phyloP scores from a whole-genome alignment of 2,113 vertebrate species.

The Charina bottae region DNA sequence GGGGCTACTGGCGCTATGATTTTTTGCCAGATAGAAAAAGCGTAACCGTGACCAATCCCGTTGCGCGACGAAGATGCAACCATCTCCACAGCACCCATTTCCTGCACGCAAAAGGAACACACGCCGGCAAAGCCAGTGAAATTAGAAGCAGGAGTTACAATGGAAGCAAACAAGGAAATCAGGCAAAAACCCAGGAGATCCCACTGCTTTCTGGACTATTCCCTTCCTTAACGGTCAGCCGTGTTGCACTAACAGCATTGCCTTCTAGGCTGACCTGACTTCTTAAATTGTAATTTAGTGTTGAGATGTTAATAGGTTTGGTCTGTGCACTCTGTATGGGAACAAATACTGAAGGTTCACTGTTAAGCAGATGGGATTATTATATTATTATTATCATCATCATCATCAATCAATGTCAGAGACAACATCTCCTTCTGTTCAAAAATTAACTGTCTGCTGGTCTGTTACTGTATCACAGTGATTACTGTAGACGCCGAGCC shows the following conservation, averaged over 20 bases:
- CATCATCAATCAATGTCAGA: background rate
- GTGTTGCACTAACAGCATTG: slow-evolving; percentile 60
- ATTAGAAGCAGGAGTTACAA: slow-evolving; percentile 12
- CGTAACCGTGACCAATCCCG: slow-evolving; percentile 21
- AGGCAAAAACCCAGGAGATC: slow-evolving; percentile 31
- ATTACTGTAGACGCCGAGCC: background rate
- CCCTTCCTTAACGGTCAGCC: slow-evolving; percentile 69
- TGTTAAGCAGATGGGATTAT: slow-evolving; percentile 11
- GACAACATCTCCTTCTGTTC: background rate
- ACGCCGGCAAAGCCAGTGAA: slow-evolving; percentile 46
- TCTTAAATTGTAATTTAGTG: slow-evolving; percentile 33
- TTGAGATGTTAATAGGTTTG: background rate
- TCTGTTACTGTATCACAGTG: background rate
- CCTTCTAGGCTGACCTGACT: slow-evolving; percentile 64
- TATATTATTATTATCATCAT: background rate
- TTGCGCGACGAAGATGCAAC: slow-evolving; percentile 14
- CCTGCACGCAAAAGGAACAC: slow-evolving; percentile 40
- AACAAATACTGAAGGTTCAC: background rate
- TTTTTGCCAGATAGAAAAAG: slow-evolving; percentile 47
- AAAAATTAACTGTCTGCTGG: slow-evolving; percentile 28
- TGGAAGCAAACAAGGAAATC: slow-evolving; percentile 48
- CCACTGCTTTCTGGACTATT: slow-evolving; percentile 57
- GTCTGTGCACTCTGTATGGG: background rate
- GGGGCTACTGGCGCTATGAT: slow-evolving; percentile 48
- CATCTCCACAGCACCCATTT: slow-evolving; percentile 19